Conservation (phyloP, 2,888 invertebrate species). For the Rambutsinella grinnellia region DNA sequence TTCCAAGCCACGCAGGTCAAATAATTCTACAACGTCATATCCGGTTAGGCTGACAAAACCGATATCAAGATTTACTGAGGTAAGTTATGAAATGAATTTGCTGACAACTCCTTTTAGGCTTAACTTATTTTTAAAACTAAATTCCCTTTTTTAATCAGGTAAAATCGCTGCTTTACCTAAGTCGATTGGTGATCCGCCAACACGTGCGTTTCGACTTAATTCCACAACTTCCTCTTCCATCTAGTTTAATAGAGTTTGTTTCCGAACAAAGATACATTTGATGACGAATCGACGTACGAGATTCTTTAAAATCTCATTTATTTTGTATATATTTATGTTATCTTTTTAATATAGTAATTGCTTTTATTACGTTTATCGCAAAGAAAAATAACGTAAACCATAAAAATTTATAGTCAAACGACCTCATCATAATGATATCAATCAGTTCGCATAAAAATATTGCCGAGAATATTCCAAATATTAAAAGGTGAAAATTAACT, state of each 20-base stretch:
- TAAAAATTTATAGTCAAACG: no score
- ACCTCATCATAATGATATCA: no score
- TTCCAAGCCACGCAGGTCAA: conserved; percentile 77
- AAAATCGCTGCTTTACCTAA: conserved; percentile 79
- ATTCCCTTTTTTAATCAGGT: conserved; percentile 69
- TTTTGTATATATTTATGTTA: no score
- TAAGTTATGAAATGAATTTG: conserved; percentile 66
- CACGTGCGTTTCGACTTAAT: conserved; percentile 78
- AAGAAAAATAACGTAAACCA: no score
- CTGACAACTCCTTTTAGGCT: no score
- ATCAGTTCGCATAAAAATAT: no score
- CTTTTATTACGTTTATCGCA: no score
- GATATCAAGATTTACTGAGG: conserved; percentile 80
- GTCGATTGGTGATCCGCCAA: conserved; percentile 81
- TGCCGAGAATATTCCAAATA: no score
- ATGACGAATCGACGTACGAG: conserved; percentile 21
- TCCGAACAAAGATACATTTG: conserved; percentile 68
- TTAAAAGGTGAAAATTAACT: no score
- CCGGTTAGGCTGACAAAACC: conserved; percentile 82
- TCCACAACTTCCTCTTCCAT: conserved; percentile 78
- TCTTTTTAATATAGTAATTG: no score
- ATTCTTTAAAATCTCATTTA: no score
- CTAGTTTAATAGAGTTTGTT: conserved; percentile 74
- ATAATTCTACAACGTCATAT: conserved; percentile 75
- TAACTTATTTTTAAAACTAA: no score